These are phyloP conservation scores for Drosophila lutescens DNA, from an alignment of 2,888 invertebrate species.

Conservation along the genomic window DNA sequence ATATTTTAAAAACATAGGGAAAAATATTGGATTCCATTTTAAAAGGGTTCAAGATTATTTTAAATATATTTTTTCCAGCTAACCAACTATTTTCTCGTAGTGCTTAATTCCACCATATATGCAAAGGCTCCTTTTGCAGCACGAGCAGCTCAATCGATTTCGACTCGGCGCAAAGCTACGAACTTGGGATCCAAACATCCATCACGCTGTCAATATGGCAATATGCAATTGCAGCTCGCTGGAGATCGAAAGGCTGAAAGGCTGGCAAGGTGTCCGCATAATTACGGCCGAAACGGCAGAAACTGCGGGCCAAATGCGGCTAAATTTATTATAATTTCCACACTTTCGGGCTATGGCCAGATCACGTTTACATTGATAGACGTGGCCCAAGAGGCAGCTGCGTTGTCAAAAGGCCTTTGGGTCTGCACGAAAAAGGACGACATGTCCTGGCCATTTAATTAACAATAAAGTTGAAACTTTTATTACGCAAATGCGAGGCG, in stretches of 20 bases:
- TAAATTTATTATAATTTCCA: conserved; percentile 78
- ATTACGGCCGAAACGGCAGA: conserved; percentile 47
- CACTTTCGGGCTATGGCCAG: conserved; percentile 57
- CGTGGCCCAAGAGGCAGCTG: conserved; percentile 46
- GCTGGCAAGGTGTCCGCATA: conserved; percentile 71
- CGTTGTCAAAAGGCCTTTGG: conserved; percentile 10
- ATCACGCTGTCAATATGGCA: conserved; percentile 74
- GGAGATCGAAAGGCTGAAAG: conserved; percentile 7
- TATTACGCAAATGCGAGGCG: conserved; percentile 57
- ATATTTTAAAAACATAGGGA: too few relatives aligned
- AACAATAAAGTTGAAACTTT: conserved; percentile 78
- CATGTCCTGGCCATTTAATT: conserved; percentile 68
- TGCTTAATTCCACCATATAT: neutral
- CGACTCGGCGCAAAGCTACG: conserved; percentile 58
- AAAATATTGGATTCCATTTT: too few relatives aligned
- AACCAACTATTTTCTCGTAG: neutral
- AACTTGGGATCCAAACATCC: conserved; percentile 58
- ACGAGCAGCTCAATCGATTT: conserved; percentile 27
- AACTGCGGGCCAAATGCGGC: conserved; percentile 52
- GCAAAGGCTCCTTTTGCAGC: conserved; percentile 8
- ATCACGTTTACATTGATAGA: conserved; percentile 71
- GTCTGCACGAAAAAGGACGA: neutral
- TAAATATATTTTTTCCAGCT: too few relatives aligned
- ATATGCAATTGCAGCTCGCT: conserved; percentile 35
- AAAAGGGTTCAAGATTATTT: too few relatives aligned